Evolutionary conservation across 2,797 vertebrate species (phyloP), one percentile per base, ranked within the genome.

Genomic region (Lagocephalus sceleratus): DNA sequence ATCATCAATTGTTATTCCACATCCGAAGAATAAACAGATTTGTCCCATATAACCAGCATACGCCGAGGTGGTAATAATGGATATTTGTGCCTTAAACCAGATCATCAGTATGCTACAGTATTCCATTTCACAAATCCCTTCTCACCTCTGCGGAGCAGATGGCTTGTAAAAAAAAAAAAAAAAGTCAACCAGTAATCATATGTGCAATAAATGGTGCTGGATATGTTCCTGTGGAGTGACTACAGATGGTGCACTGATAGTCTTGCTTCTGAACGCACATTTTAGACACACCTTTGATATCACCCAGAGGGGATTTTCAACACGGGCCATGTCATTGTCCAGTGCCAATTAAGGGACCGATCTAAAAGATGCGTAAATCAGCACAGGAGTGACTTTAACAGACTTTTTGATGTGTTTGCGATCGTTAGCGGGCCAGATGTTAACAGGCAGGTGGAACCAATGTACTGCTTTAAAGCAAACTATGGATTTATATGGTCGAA

Each of bases 181-280:
- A 81, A 52, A 75, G 66, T 63, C 75, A 81, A 72, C 79, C 73
- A 70, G 71, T 85, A 89, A 90, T 92, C 88, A 88, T 90, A 90
- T 91, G 89, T 89, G 87, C 85, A 89, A 87, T 91, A 89, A 91
- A 90, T 87, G 87, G 71, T 81, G 81, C 86, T 91, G 83, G 84
- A 90, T 90, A 87, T 87, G 83, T 88, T 89, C 87, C 88, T 82
- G 86, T 83, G 83, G 89, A 87, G 87, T 76, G 82, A 81, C 78
- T 86, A 79, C 91, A 92, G 90, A 92, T 91, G 91, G 90, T 63
- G 39, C 79, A 76, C 81, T 87, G 90, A 84, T 84, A 80, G 83
- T 77, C 68, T 78, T 77, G 73, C 63, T 3, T 19, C 40, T 19
- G 5, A 19, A 19, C 17, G 6, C 79, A 71, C 71, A 70, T 74